phyloP scores from a whole-genome alignment of 2,113 vertebrate genomes.

The Peromyscus maniculatus region DNA sequence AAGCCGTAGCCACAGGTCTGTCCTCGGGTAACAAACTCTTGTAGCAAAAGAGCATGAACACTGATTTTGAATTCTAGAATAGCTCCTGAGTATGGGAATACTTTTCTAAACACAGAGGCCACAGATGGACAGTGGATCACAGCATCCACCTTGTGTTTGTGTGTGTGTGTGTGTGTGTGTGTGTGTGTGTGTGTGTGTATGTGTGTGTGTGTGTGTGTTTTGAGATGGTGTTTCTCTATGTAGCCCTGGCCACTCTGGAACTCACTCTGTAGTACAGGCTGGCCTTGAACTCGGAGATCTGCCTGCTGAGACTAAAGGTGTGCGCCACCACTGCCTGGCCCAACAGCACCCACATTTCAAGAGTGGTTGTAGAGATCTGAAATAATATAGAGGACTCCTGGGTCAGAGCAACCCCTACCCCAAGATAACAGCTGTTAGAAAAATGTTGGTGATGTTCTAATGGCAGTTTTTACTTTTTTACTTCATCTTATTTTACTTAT shows the following conservation, averaged over 20 bases:
- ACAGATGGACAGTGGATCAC: not conserved
- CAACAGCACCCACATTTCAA: not conserved
- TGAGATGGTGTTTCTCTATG: not conserved
- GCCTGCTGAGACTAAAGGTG: too few relatives aligned
- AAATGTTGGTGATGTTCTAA: constrained; percentile 7
- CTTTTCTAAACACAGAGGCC: not conserved
- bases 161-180: not conserved
- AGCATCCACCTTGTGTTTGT: not conserved
- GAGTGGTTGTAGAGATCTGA: constrained; percentile 5
- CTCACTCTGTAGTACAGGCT: too few relatives aligned
- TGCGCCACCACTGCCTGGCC: not conserved
- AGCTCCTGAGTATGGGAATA: not conserved
- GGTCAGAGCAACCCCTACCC: not conserved
- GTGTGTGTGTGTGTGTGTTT: not conserved
- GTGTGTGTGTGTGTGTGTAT: too few relatives aligned
- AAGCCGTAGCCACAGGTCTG: not conserved
- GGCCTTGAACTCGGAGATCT: too few relatives aligned
- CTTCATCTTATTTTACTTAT: not conserved
- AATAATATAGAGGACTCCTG: constrained; percentile 7
- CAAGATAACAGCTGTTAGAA: not conserved
- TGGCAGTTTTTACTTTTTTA: not conserved
- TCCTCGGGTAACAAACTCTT: not conserved
- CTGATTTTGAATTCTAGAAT: not conserved
- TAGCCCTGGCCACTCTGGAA: too few relatives aligned
- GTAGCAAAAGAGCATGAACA: not conserved